phyloP scores from a whole-genome alignment of 2,888 invertebrate genomes.

The Lycophotia porphyrea region DNA sequence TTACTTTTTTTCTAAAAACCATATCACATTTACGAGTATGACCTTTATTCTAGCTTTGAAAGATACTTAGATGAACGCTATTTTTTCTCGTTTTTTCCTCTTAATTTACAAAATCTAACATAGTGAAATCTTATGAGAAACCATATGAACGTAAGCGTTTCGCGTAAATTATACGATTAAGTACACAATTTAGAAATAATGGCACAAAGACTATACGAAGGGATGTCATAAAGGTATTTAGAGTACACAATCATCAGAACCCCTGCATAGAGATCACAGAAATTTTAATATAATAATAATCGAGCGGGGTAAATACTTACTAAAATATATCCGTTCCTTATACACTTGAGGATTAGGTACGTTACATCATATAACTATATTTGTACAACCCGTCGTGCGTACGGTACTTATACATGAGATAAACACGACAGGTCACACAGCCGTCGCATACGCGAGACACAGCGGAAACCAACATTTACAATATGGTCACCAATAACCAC shows the following conservation, averaged over 20 bases:
- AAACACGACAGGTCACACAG: constrained; percentile 62
- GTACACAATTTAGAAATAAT: constrained; percentile 75
- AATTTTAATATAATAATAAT: constrained; percentile 53
- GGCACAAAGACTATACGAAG: constrained; percentile 76
- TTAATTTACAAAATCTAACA: constrained; percentile 76
- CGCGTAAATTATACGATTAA: constrained; percentile 73
- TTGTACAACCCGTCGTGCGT: constrained; percentile 45
- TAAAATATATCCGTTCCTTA: constrained; percentile 44
- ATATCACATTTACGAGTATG: constrained; percentile 89
- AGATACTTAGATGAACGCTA: constrained; percentile 78
- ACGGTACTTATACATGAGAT: constrained; percentile 24
- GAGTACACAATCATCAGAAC: constrained; percentile 38
- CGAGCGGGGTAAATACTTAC: constrained; percentile 51
- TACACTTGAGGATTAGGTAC: constrained; percentile 38
- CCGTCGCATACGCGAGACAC: constrained; percentile 55
- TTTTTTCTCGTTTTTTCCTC: constrained; percentile 75
- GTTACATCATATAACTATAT: constrained; percentile 30
- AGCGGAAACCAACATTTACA: constrained; percentile 40
- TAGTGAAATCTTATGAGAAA: constrained; percentile 70
- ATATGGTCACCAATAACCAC: constrained; percentile 15
- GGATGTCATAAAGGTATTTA: constrained; percentile 47
- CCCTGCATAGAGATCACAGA: constrained; percentile 62
- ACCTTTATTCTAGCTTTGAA: constrained; percentile 78
- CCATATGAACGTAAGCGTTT: constrained; percentile 68
- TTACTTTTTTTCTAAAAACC: constrained; percentile 79